Evolutionary conservation across 2,888 invertebrate genomes (phyloP).

Genomic region (Dasypolia templi): DNA sequence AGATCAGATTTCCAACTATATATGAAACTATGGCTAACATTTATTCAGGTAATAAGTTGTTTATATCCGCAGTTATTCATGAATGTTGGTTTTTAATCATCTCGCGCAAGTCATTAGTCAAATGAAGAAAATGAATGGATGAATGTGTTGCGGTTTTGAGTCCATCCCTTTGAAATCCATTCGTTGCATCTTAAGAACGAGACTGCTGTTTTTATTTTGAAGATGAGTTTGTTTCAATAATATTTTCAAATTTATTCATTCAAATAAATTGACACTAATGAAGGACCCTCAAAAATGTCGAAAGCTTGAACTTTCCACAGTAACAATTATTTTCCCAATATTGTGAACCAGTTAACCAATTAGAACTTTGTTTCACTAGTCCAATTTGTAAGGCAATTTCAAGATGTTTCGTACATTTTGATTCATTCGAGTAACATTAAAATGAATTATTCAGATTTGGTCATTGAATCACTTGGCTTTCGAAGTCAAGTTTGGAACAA

Average conservation of each 20-base stretch:
- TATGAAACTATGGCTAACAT: not conserved
- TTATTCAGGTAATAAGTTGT: constrained; percentile 4
- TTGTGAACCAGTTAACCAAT: constrained; percentile 37
- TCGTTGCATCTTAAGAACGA: constrained; percentile 28
- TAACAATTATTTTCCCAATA: constrained; percentile 24
- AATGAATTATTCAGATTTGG: constrained; percentile 57
- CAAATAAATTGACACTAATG: constrained; percentile 7
- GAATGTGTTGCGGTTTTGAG: constrained; percentile 40
- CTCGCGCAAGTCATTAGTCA: constrained; percentile 55
- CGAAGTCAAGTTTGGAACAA: constrained; percentile 42
- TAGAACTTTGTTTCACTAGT: constrained; percentile 40
- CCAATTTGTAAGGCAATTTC: constrained; percentile 44
- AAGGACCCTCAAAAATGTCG: not conserved
- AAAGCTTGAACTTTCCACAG: too few species aligned
- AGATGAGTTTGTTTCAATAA: not conserved
- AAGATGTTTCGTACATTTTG: constrained; percentile 47
- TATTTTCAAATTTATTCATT: not conserved
- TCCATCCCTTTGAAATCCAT: constrained; percentile 23
- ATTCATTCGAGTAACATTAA: constrained; percentile 53
- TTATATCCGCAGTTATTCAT: constrained; percentile 35
- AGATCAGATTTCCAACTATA: not conserved
- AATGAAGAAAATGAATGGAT: constrained; percentile 52
- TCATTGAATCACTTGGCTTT: constrained; percentile 55
- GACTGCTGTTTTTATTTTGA: not conserved
- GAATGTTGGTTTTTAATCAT: constrained; percentile 44